phyloP scores from a whole-genome alignment of 2,797 vertebrate genomes.

The Sebastes dallii region DNA sequence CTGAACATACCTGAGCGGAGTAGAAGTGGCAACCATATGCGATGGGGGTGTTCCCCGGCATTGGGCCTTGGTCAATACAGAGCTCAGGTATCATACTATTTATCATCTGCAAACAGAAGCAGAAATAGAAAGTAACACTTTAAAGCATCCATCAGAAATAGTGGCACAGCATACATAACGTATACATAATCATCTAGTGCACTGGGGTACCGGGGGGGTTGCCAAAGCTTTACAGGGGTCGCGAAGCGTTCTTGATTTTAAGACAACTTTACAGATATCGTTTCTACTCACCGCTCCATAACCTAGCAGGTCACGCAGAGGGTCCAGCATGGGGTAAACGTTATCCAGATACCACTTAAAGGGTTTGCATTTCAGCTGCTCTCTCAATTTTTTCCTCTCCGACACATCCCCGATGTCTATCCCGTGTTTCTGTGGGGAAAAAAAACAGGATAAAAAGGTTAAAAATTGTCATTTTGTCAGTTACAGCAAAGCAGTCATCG shows the following conservation, averaged over 20 bases:
- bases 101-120: conserved; percentile 60
- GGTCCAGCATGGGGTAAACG: conserved; percentile 75
- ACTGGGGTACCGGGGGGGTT: too few relatives aligned
- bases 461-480: too few relatives aligned
- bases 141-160: background rate
- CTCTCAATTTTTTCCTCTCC: conserved; percentile 79
- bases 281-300: conserved; percentile 75
- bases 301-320: conserved; percentile 36
- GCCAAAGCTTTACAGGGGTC: too few relatives aligned
- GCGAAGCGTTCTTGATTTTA: too few relatives aligned
- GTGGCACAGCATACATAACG: background rate
- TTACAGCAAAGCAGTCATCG: too few relatives aligned
- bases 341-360: conserved; percentile 87
- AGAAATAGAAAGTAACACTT: background rate
- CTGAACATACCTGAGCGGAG: conserved; percentile 65
- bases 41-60: conserved; percentile 70
- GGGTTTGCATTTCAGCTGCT: conserved; percentile 82
- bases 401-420: conserved; percentile 84
- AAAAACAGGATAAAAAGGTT: background rate
- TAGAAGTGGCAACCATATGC: conserved; percentile 61
- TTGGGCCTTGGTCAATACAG: conserved; percentile 78
- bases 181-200: background rate
- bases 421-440: conserved; percentile 75
- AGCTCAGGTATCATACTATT: conserved; percentile 46
- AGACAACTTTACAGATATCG: too few relatives aligned